Conservation (phyloP, 1,140 invertebrate species). For the Triops longicaudatus region DNA sequence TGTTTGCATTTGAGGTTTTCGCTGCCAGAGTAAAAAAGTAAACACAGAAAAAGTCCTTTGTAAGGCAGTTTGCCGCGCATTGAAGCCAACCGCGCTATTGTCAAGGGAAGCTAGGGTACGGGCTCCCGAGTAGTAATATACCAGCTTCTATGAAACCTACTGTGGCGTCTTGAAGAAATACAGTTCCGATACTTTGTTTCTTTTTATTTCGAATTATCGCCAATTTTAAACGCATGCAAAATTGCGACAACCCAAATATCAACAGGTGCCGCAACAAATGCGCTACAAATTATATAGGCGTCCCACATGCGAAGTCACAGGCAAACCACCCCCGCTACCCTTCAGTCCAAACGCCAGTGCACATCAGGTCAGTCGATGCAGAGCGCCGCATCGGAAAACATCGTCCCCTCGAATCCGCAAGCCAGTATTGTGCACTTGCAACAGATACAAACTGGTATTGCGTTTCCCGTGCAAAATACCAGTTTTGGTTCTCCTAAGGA, state of each 20-base stretch:
- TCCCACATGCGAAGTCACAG: neutral
- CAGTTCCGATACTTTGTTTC: too few relatives aligned
- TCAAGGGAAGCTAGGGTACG: too few relatives aligned
- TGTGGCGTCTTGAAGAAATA: too few relatives aligned
- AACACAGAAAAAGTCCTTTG: too few relatives aligned
- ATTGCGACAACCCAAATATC: neutral
- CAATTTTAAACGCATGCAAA: too few relatives aligned
- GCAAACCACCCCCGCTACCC: neutral
- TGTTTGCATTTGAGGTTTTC: too few relatives aligned
- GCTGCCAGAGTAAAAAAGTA: too few relatives aligned
- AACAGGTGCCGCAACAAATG: neutral
- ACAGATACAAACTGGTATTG: neutral
- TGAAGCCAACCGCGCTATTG: too few relatives aligned
- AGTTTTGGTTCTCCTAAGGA: neutral
- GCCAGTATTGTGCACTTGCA: neutral
- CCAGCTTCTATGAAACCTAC: too few relatives aligned
- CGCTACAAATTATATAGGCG: neutral
- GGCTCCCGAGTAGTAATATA: too few relatives aligned
- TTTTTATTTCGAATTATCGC: too few relatives aligned
- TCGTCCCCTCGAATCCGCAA: neutral
- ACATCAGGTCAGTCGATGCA: neutral
- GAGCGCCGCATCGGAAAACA: neutral
- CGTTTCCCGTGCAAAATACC: neutral
- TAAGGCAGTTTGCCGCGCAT: too few relatives aligned
- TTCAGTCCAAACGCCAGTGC: neutral